Evolutionary conservation across 2,797 vertebrate species (phyloP).

Genomic region (Xerus rutilus): DNA sequence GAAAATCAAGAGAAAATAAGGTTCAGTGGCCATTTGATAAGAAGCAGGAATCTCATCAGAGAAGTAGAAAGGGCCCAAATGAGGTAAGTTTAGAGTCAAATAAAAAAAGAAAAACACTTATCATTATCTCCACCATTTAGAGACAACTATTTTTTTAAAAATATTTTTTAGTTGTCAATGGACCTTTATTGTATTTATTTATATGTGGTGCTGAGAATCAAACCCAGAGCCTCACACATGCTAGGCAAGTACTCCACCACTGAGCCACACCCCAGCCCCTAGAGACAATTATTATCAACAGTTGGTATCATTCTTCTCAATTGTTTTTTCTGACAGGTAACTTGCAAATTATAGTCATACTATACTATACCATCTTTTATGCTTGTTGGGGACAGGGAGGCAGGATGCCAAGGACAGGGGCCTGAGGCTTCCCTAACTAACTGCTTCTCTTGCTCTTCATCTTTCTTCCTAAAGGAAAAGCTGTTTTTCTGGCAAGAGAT

Average conservation of each 20-base stretch:
- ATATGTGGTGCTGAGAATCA: no score
- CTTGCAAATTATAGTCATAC: neutral
- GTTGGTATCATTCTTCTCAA: neutral
- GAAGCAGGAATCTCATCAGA: neutral
- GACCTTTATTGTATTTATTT: no score
- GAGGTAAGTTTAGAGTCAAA: neutral
- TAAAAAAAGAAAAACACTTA: neutral
- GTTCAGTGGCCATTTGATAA: neutral
- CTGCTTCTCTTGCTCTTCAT: neutral
- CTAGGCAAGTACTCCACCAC: no score
- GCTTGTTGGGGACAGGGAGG: no score
- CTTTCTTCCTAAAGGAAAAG: conserved; percentile 90
- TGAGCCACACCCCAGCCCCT: no score
- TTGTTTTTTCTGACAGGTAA: neutral
- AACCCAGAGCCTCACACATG: no score
- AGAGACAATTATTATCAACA: neutral
- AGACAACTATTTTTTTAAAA: neutral
- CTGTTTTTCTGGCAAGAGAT: conserved; percentile 95
- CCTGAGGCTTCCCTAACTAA: neutral
- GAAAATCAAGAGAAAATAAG: conserved; percentile 27
- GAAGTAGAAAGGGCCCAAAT: neutral
- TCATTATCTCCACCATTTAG: neutral
- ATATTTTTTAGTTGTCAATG: no score
- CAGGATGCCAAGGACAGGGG: neutral
- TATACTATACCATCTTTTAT: neutral